phyloP scores from a whole-genome alignment of 2,797 vertebrate genomes.

The Coendou prehensilis region DNA sequence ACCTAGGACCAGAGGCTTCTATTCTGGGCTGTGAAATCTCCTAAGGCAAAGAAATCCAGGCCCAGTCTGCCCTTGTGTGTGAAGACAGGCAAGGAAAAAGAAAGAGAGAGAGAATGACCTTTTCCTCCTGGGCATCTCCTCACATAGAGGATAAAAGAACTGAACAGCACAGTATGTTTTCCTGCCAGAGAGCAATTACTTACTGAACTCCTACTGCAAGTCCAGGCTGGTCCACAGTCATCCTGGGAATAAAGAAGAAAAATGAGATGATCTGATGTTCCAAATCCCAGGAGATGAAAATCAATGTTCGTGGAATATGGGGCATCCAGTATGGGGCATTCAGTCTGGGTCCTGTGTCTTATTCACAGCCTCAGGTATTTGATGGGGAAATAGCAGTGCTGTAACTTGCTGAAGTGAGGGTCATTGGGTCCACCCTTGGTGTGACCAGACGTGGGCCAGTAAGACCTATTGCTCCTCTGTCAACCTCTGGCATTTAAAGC shows the following conservation, averaged over 20 bases:
- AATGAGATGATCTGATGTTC: not conserved
- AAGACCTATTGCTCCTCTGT: not conserved
- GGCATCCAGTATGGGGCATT: not conserved
- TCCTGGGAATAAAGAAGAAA: not conserved
- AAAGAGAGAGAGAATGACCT: not conserved
- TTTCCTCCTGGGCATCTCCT: not conserved
- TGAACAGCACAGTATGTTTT: rapidly evolving
- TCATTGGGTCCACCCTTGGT: not conserved
- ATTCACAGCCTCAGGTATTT: not conserved
- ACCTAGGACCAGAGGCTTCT: not conserved
- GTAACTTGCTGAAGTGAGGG: not conserved
- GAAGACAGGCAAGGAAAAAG: not conserved
- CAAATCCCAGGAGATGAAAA: not conserved
- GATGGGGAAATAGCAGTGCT: not conserved
- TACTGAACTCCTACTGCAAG: too few species aligned
- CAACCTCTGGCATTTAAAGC: not conserved
- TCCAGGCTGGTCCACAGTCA: not conserved
- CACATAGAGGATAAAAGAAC: not conserved
- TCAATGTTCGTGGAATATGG: rapidly evolving
- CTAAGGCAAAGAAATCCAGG: slow-evolving; percentile 2
- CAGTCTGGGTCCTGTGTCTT: not conserved
- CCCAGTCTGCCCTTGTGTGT: not conserved
- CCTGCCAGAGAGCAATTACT: not conserved
- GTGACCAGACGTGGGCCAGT: not conserved
- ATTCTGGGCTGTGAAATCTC: not conserved